Base-by-base conservation (phyloP, 2,113 vertebrate genomes). In the Meleagris gallopavo region DNA sequence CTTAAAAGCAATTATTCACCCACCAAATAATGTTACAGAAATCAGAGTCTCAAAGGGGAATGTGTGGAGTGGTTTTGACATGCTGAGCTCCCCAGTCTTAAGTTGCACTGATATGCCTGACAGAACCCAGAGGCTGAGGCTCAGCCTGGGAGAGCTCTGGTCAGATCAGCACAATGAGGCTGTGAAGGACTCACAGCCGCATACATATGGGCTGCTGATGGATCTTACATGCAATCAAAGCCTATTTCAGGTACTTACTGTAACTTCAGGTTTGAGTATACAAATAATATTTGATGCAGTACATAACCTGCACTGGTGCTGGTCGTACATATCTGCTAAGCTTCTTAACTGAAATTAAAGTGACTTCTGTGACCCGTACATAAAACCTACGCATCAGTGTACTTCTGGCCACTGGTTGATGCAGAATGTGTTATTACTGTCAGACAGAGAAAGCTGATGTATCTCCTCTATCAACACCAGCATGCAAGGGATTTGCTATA, bases 61-160 rank as follows among this genome's bases (percentile, higher is more conserved):
- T 64, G 11, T 30, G n/a, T 69, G 72, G 43, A 57, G 16, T 12
- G 18, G 9, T 54, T 21, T n/a, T 70, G 61, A 58, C n/a, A 34
- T 19, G 34, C 9, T 1, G 0, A 32, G 29, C 17, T 36, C 54
- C 64, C 29, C 1, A 0, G 0, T 55, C 11, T 40, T 71, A 55
- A 45, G 10, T 5, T 6, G 30, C 32, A 20, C 55, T 13, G 55
- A n/a, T 22, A 36, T 36, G 32, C 17, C 45, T 64, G 25, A 36
- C 27, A 27, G 52, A 27, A 76, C n/a, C 57, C 46, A 57, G 16
- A 43, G 61, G 24, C 4, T 0, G 29, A 29, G 1, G 1, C 12
- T 13, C 7, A 3, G 34, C 36, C 46, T 5, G 5, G 79, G n/a
- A 65, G 11, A 81, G 71, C 8, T 30, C 30, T 24, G 16, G 19